Conservation (phyloP, 1,140 invertebrate species). For the Proales similis region DNA sequence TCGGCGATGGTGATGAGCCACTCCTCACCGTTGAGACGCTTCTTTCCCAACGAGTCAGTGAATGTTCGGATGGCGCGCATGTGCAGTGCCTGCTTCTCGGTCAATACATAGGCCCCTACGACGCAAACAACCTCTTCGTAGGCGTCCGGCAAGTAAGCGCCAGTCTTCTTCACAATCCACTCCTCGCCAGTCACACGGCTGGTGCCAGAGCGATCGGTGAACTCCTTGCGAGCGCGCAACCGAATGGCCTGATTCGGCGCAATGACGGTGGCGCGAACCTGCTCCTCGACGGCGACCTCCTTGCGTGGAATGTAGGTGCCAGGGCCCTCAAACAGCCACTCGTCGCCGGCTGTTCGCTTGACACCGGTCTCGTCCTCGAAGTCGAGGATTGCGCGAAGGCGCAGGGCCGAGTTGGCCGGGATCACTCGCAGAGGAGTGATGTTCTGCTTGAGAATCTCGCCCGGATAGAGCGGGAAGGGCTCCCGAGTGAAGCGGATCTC, state of each 20-base stretch:
- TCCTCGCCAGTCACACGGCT: slow-evolving; percentile 55
- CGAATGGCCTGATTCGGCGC: slow-evolving; percentile 54
- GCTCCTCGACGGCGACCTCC: slow-evolving; percentile 54
- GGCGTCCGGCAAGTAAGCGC: slow-evolving; percentile 57
- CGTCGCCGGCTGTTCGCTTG: slow-evolving; percentile 28
- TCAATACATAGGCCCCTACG: slow-evolving; percentile 55
- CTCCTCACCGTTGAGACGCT: slow-evolving; percentile 57
- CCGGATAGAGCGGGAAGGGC: slow-evolving; percentile 58
- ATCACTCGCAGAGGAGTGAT: slow-evolving; percentile 51
- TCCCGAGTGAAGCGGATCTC: slow-evolving; percentile 56
- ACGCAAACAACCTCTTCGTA: slow-evolving; percentile 56
- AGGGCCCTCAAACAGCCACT: slow-evolving; percentile 38
- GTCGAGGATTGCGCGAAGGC: slow-evolving; percentile 34
- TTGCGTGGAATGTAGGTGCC: slow-evolving; percentile 47
- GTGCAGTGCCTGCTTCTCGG: slow-evolving; percentile 57
- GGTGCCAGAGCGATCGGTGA: slow-evolving; percentile 51
- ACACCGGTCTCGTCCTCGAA: slow-evolving; percentile 25
- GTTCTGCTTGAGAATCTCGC: slow-evolving; percentile 52
- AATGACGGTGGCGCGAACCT: slow-evolving; percentile 52
- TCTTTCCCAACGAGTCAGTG: slow-evolving; percentile 52
- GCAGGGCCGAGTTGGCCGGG: slow-evolving; percentile 16
- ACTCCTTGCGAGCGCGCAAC: slow-evolving; percentile 54
- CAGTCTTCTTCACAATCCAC: slow-evolving; percentile 55
- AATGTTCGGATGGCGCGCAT: slow-evolving; percentile 54
- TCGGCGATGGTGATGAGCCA: slow-evolving; percentile 55